phyloP scores from a whole-genome alignment of 2,888 invertebrate genomes.

The Glaucopsyche alexis region DNA sequence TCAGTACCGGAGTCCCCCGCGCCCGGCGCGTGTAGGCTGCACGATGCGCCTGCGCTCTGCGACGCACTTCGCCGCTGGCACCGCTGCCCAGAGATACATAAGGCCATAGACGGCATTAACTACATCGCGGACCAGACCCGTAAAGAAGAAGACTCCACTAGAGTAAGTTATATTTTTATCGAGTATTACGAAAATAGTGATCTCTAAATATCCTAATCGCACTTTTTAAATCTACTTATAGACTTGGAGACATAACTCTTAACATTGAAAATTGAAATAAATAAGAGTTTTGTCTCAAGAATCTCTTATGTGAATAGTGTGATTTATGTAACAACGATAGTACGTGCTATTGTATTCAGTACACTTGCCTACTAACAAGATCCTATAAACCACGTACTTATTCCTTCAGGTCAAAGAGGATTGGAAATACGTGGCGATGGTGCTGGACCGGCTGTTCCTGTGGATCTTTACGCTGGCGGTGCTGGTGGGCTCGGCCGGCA shows the following conservation, averaged over 20 bases:
- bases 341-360: no score
- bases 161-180: slow-evolving; percentile 81
- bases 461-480: slow-evolving; percentile 98
- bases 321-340: no score
- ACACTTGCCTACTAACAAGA: no score
- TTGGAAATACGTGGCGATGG: slow-evolving; percentile 99
- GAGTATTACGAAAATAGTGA: no score
- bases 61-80: slow-evolving; percentile 88
- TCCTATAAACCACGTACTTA: background rate
- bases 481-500: slow-evolving; percentile 95
- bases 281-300: no score
- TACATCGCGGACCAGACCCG: slow-evolving; percentile 96
- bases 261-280: no score
- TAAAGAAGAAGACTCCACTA: slow-evolving; percentile 93
- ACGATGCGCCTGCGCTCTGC: slow-evolving; percentile 80
- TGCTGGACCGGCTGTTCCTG: slow-evolving; percentile 96
- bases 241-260: no score
- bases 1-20: slow-evolving; percentile 52
- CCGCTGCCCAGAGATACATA: slow-evolving; percentile 94
- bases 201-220: no score
- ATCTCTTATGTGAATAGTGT: no score
- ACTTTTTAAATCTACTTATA: no score
- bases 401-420: slow-evolving; percentile 93
- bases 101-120: slow-evolving; percentile 94
- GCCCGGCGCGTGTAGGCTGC: slow-evolving; percentile 79